Conservation (phyloP, 2,113 vertebrate genomes). For the Genyomyrus donnyi region DNA sequence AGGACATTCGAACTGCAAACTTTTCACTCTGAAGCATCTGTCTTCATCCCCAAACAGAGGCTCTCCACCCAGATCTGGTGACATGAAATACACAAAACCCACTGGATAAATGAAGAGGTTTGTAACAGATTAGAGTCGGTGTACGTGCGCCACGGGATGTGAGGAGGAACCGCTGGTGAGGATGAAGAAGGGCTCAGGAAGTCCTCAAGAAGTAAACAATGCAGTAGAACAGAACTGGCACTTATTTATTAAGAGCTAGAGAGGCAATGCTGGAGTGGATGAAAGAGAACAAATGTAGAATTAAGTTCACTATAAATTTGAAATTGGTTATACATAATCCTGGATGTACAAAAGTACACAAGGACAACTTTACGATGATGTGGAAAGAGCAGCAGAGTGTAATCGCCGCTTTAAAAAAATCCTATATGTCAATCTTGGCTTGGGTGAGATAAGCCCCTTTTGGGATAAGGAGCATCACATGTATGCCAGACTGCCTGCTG, state of each 20-base stretch:
- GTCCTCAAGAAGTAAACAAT: not conserved
- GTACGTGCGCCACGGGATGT: not conserved
- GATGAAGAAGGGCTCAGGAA: not conserved
- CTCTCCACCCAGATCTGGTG: not conserved
- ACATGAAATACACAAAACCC: not conserved
- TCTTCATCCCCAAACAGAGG: not conserved
- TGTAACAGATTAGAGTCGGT: not conserved
- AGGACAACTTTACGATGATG: not conserved
- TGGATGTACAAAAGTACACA: not conserved
- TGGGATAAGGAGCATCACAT: not conserved
- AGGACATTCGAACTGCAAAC: not conserved
- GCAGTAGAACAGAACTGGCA: not conserved
- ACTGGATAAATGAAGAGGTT: not conserved
- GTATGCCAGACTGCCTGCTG: not conserved
- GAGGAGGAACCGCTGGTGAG: not conserved
- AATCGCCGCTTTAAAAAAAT: not conserved
- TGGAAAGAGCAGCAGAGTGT: not conserved
- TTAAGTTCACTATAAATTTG: not conserved
- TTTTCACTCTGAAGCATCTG: not conserved
- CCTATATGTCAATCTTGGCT: not conserved
- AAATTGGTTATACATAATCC: not conserved
- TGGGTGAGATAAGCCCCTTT: not conserved
- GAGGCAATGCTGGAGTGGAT: not conserved
- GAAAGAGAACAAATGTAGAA: not conserved
- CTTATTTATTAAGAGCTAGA: not conserved